Base-by-base conservation (phyloP, 37 sponge, comb jelly and placozoan genomes). In the Theonella swinhoei region DNA sequence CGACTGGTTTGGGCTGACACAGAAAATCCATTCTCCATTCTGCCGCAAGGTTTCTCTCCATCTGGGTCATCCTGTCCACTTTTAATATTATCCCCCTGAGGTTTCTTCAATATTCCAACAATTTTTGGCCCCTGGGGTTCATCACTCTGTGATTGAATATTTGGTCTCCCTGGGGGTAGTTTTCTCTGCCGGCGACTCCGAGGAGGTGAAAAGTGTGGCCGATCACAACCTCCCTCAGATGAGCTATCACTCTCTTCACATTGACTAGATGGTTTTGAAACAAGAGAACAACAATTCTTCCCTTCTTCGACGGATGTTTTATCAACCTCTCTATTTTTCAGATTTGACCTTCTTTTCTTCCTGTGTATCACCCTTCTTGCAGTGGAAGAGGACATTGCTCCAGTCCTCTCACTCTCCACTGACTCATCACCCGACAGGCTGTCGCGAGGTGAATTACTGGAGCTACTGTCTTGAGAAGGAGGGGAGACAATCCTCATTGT, bases 31-130 rank as follows among this genome's bases (percentile, higher is more conserved):
- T 7, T 34, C 22, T 29, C 33, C 33, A 32, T 34, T 69, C 35
- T 69, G 33, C 35, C 35, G n/a, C 39, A 82, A 74, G 62, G 29
- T 30, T 62, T 42, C 41, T 0, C 35, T 36, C 26, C 63, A 58
- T 2, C 39, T 26, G 26, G 19, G 11, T 25, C 34, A 29, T 34
- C 1, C 58, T 61, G 22, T 2, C 33, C 69, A 81, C 1, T 28
- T 28, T 9, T 23, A 77, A 22, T 85, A 42, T 14, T 26, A 7
- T 14, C 54, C 7, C 54, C 54, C 11, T 14, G 54, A 9, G 71
- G 32, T 39, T 86, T 86, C 78, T 72, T 86, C n/a, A 86, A 61
- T 25, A 86, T 86, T 1, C 86, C 86, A 64, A 86, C 86, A 31
- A 86, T 35, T 25, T 73, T 83, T 36, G 58, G 68, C 1, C 59